Base-by-base conservation (phyloP, 2,797 vertebrate genomes). In the Urocyon cinereoargenteus region DNA sequence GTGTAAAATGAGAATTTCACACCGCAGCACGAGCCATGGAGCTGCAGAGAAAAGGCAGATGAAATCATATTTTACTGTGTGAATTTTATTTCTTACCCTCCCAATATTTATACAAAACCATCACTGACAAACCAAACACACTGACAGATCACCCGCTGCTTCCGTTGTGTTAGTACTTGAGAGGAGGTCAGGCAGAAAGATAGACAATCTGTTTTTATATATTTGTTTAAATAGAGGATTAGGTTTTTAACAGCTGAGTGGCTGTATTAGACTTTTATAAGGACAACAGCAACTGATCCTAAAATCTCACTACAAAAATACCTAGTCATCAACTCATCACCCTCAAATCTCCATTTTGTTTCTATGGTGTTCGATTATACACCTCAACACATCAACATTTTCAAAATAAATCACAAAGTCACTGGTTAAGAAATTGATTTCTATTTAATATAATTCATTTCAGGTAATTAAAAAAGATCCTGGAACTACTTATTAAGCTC, bases 1-100 rank as follows among this genome's bases (percentile, higher is more conserved):
- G 99, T 99, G 99, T 99, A 99, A 99, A 99, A 99, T 99, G 99
- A 99, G 99, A 99, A 99, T 99, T 99, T 99, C 99, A 99, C 99
- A 99, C 99, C 98, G 98, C 99, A 99, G 99, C 99, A 99, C 99
- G 99, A 99, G 99, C 99, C 99, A 99, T 98, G 98, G 99, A 99
- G 99, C 99, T 99, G 99, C 99, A 98, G 98, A 98, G 98, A 99
- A 99, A 98, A 99, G 98, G 98, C 98, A 99, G 99, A 99, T 98
- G 98, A 99, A 99, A 99, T 99, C 97, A 98, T 98, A 99, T 99
- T 99, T 99, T 98, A 98, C 98, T 98, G 98, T 97, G 98, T 13
- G 98, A 99, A 99, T 99, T 99, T 99, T 99, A 99, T 99, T 99
- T 99, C 98, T 99, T 98, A 98, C 97, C 98, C 98, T 98, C 98